Base-by-base conservation (phyloP, 2,888 invertebrate species). In the Limnephilus marmoratus region DNA sequence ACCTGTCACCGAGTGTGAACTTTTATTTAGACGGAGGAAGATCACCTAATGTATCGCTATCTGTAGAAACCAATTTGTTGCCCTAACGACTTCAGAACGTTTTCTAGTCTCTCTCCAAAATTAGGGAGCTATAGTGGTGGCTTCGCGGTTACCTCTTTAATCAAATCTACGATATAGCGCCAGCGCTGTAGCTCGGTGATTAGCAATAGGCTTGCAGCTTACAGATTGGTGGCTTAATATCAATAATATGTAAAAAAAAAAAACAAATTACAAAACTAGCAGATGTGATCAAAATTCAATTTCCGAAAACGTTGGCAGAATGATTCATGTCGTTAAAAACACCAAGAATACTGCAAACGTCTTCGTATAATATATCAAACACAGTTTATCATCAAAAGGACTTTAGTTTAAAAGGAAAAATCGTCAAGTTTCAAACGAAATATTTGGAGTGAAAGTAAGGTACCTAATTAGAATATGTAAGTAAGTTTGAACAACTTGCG, bases 1-100 rank as follows among this genome's bases (percentile, higher is more conserved):
- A 85, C 68, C 90, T 90, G 90, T 90, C 90, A 85, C 90, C 83
- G 83, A 18, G 83, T 85, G 85, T 83, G 90, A 81, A 90, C 82
- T 49, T 90, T 90, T 90, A 90, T 90, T 85, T 85, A 85, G 85
- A 49, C 81, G 83, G 12, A 83, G 41, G 41, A 53, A 85, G 68
- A 87, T 68, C 87, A 53, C 68, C 87, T 53, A 34, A 87, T 87
- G 53, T 87, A 87, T 87, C 34, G 68, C 24, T 87, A 37, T 87
- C 34, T 31, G 31, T 53, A 68, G 87, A 68, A 53, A 53, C 49
- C 87, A 87, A 34, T 87, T 87, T 68, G 53, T 87, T 87, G 87
- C 87, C 87, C 68, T 87, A 53, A 87, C 68, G 53, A 87, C 87
- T 53, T 53, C 87, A 49, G 68, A 87, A 87, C 87, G 53, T 68